phyloP scores from a whole-genome alignment of 1,140 invertebrate genomes.

The Sinella curviseta region DNA sequence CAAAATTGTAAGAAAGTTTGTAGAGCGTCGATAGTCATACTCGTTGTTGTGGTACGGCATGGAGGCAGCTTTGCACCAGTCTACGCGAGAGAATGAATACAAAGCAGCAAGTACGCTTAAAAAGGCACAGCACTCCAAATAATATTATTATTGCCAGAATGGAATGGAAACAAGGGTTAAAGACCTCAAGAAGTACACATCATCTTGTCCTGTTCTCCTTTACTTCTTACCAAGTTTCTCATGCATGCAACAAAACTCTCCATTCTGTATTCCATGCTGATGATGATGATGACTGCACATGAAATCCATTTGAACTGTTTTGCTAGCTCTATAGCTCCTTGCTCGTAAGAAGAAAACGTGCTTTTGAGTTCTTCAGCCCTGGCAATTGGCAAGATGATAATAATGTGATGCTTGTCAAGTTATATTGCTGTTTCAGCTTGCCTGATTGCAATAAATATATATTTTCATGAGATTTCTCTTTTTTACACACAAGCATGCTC shows the following conservation, averaged over 20 bases:
- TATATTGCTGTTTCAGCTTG: not conserved
- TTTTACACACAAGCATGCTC: conserved; percentile 14
- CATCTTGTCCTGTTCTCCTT: conserved; percentile 12
- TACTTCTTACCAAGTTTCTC: conserved; percentile 4
- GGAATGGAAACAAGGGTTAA: conserved; percentile 28
- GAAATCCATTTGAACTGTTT: conserved; percentile 10
- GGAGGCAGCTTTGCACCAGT: no score
- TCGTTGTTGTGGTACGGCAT: no score
- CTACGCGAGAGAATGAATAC: no score
- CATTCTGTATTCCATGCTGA: conserved; percentile 8
- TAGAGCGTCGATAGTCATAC: no score
- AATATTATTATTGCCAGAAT: conserved; percentile 1
- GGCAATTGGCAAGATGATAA: not conserved
- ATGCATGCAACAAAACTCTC: not conserved
- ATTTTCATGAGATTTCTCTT: conserved; percentile 13
- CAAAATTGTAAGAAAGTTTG: no score
- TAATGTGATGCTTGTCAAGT: not conserved
- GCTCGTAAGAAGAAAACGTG: conserved; percentile 8
- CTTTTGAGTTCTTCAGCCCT: not conserved
- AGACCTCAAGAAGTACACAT: conserved; percentile 6
- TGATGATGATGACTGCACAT: not conserved
- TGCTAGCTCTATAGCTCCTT: no score
- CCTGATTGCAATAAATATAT: not conserved
- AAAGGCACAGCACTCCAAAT: not conserved
- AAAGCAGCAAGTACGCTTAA: no score